Evolutionary conservation across 1,140 invertebrate species (phyloP).

Genomic region (Teleogryllus occipitalis): DNA sequence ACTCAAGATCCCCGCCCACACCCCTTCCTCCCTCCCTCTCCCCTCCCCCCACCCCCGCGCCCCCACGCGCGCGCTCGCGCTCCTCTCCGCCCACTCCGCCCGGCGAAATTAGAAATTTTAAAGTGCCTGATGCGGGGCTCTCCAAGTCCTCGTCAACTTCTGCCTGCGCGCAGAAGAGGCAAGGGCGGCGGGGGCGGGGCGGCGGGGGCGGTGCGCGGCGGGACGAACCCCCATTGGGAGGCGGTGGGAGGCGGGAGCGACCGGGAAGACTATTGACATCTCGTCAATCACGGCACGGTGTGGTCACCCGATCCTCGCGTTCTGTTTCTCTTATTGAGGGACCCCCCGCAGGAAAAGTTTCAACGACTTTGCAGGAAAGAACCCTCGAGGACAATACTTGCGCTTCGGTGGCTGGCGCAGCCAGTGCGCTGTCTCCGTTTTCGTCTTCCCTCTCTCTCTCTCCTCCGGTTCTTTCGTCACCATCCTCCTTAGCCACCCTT

Average conservation of each 20-base stretch:
- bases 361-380: background rate
- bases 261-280: background rate
- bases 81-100: too few species aligned
- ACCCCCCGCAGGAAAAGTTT: background rate
- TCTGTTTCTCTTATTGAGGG: constrained; percentile 4
- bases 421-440: too few species aligned
- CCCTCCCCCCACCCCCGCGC: too few species aligned
- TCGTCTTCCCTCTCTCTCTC: background rate
- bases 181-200: too few species aligned
- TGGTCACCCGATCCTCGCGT: background rate
- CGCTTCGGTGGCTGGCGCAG: background rate
- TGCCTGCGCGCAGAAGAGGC: background rate
- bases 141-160: constrained; percentile 3
- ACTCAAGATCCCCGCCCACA: background rate
- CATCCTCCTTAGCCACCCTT: too few species aligned
- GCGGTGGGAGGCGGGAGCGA: background rate
- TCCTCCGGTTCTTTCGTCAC: background rate
- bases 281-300: background rate
- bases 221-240: background rate
- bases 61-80: too few species aligned
- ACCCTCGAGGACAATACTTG: background rate
- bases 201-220: too few species aligned
- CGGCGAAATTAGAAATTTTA: constrained; percentile 1
- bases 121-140: background rate
- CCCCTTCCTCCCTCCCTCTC: background rate